Base-by-base conservation (phyloP, 53 echinoderm and acorn worm genomes). In the Hippasteria phrygiana region DNA sequence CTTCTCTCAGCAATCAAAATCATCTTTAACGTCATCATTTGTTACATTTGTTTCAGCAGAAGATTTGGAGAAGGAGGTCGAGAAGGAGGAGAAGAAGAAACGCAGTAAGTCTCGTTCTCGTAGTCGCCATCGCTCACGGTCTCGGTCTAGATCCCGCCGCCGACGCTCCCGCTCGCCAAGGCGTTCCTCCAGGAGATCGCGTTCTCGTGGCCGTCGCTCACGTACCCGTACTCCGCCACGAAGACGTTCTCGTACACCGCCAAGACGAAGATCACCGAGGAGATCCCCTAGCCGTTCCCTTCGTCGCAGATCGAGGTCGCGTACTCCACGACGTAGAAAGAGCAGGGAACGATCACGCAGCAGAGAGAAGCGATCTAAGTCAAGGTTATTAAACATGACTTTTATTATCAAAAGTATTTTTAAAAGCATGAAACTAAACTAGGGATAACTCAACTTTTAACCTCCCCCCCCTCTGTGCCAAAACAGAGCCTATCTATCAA, bases 41-140 rank as follows among this genome's bases (percentile, higher is more conserved):
- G 12, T 62, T 16, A 24, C 5, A 1, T 31, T 83, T 22, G 5
- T 74, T 34, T 75, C 54, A 45, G 64, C 48, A 77, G 66, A 88
- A 88, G 90, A 84, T 36, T 81, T 90, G 38, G 89, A 88, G 55
- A 89, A 73, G 75, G 72, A 87, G 43, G 79, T 71, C 2, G 93
- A 93, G 20, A 93, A 93, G 72, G 93, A 97, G 71, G 93, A 95
- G 40, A 95, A 59, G 71, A 96, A 88, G 28, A 92, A 93, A 32
- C 86, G 91, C 26, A 91, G 89, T n/a, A 88, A 89, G 24, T 78
- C 90, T n/a, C 93, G 93, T 27, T 93, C 93, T 8, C 87, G 90
- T 5, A 94, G 91, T 69, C 87, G 92, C 35, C 89, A 77, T 55
- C 89, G 63, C 13, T 77, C 84, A 38, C 43, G 89, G 32, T 83